These are phyloP conservation scores for Bettongia penicillata DNA, from an alignment of 2,113 vertebrate species.

Conservation along the genomic window DNA sequence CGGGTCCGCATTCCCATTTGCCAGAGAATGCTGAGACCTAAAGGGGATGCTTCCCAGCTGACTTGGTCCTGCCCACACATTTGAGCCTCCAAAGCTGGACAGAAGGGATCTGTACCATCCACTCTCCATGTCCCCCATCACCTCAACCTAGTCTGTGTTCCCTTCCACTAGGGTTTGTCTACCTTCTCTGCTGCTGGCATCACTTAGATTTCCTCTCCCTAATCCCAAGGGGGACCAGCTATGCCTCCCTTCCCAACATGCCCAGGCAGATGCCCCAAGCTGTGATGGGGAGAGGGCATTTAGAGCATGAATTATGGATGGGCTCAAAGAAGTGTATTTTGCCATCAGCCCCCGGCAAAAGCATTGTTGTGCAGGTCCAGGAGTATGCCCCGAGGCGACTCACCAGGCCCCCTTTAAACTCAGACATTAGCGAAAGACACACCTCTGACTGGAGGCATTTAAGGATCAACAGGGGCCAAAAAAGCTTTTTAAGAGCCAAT, in stretches of 20 bases:
- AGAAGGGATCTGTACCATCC: neutral
- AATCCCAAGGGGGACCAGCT: neutral
- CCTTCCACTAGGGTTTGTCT: neutral
- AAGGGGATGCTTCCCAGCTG: neutral
- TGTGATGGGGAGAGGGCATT: conserved; percentile 72
- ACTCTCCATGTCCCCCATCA: neutral
- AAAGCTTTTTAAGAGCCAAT: conserved; percentile 90
- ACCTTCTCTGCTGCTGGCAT: neutral
- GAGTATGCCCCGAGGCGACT: conserved; percentile 84
- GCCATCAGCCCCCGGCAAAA: conserved; percentile 82
- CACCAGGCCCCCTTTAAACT: conserved; percentile 81
- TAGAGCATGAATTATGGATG: conserved; percentile 82
- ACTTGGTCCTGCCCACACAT: neutral
- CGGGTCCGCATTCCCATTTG: neutral
- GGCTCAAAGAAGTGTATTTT: conserved; percentile 81
- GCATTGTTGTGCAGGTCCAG: conserved; percentile 81
- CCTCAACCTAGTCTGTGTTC: neutral
- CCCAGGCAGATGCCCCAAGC: neutral
- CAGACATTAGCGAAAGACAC: conserved; percentile 83
- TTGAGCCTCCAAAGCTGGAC: neutral
- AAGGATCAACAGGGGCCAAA: conserved; percentile 88
- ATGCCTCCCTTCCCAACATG: neutral
- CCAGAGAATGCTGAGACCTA: neutral
- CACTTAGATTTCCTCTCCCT: neutral
- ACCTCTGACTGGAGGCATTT: conserved; percentile 89